These are phyloP conservation scores for Xenentodon cancila DNA, from an alignment of 2,797 vertebrate genomes.

Conservation along the genomic window DNA sequence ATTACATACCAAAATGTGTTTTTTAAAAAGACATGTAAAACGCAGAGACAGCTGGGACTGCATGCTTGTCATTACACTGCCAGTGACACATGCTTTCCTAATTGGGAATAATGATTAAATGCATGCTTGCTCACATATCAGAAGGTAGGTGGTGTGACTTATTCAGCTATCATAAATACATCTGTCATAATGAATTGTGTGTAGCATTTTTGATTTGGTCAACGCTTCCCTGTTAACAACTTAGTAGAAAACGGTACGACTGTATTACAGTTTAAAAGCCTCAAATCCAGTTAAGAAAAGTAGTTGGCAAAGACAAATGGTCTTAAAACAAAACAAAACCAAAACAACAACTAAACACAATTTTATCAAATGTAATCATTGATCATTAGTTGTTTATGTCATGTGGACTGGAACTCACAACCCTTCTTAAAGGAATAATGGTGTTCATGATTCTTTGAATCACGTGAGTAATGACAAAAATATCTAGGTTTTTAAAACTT, in stretches of 20 bases:
- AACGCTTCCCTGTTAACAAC: slow-evolving; percentile 19
- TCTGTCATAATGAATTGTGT: slow-evolving; percentile 37
- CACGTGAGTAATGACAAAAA: too few relatives aligned
- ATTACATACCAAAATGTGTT: not conserved
- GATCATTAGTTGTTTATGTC: too few relatives aligned
- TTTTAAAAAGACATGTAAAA: not conserved
- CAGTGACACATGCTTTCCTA: slow-evolving; percentile 28
- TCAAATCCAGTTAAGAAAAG: not conserved
- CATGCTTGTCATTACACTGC: slow-evolving; percentile 3
- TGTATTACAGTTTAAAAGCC: slow-evolving; percentile 12
- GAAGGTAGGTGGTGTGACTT: slow-evolving; percentile 22
- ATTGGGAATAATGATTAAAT: slow-evolving; percentile 29
- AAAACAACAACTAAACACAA: too few relatives aligned
- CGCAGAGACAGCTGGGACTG: slow-evolving; percentile 6
- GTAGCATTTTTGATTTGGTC: slow-evolving; percentile 30
- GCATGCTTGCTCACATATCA: slow-evolving; percentile 46
- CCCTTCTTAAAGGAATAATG: too few relatives aligned
- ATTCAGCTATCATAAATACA: slow-evolving; percentile 40
- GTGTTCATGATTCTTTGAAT: too few relatives aligned
- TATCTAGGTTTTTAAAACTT: too few relatives aligned
- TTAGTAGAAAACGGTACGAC: slow-evolving; percentile 15
- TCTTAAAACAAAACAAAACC: slow-evolving; percentile 9
- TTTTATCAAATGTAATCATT: too few relatives aligned
- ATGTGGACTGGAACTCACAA: too few relatives aligned
- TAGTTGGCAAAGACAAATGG: slow-evolving; percentile 8